Evolutionary conservation across 2,113 vertebrate species (phyloP).

Genomic region (Oncorhynchus kisutch): DNA sequence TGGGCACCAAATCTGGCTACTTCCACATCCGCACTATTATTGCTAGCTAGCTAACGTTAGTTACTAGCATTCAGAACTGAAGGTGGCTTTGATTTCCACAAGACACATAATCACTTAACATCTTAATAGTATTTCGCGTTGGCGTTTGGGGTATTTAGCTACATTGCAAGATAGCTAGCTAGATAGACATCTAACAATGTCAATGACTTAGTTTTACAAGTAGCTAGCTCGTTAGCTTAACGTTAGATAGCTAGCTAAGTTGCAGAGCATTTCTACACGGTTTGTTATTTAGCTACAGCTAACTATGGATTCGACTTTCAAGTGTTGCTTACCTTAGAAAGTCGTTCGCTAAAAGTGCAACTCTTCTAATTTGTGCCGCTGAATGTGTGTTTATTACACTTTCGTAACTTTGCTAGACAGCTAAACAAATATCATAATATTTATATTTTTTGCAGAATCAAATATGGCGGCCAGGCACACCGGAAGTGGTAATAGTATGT

Average conservation of each 20-base stretch:
- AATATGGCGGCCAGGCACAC: constrained; percentile 17
- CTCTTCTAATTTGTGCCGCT: neutral
- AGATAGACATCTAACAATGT: too few species aligned
- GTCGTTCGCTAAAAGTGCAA: neutral
- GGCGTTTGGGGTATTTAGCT: neutral
- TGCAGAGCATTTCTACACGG: neutral
- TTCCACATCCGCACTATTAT: neutral
- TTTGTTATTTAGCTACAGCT: neutral
- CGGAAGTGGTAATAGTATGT: neutral
- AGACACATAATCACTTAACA: neutral
- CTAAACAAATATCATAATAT: constrained; percentile 15
- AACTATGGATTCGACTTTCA: neutral
- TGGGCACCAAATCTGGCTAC: neutral
- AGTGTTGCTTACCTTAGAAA: neutral
- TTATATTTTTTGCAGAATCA: constrained; percentile 17
- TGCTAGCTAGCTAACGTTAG: too few species aligned
- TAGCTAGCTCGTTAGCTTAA: neutral
- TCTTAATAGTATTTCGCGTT: neutral
- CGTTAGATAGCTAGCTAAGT: neutral
- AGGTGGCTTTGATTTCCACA: neutral
- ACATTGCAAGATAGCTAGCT: neutral
- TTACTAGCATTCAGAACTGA: too few species aligned
- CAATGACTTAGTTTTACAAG: neutral
- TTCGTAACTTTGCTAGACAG: constrained; percentile 5
- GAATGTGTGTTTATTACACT: constrained; percentile 5